Evolutionary conservation across 2,888 invertebrate genomes (phyloP).

Genomic region (Bellardia pandia): DNA sequence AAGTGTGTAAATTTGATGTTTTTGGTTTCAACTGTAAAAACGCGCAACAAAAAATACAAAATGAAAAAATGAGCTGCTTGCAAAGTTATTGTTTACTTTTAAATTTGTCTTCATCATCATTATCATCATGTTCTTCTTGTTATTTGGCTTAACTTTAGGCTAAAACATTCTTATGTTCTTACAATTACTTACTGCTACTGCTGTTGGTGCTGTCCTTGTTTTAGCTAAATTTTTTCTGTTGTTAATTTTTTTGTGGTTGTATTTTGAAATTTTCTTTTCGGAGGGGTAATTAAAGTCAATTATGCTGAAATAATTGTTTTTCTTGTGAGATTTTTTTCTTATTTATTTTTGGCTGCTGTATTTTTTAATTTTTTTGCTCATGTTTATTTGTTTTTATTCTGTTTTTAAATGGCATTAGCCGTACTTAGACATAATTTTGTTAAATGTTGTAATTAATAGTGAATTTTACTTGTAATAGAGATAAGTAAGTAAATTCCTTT

Average conservation of each 20-base stretch:
- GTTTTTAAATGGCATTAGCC: slow-evolving; percentile 1
- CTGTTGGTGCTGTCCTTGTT: slow-evolving; percentile 20
- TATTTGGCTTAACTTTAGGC: slow-evolving; percentile 47
- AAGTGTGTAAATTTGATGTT: slow-evolving; percentile 43
- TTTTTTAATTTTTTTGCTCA: slow-evolving; percentile 28
- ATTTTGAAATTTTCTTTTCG: slow-evolving; percentile 45
- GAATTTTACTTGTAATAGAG: background rate
- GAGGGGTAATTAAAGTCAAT: slow-evolving; percentile 82
- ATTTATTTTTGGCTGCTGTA: slow-evolving; percentile 37
- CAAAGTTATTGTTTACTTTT: slow-evolving; percentile 65
- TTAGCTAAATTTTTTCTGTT: slow-evolving; percentile 27
- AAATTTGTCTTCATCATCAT: slow-evolving; percentile 62
- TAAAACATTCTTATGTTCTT: slow-evolving; percentile 45
- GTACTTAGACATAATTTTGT: slow-evolving; percentile 13
- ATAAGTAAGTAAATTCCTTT: background rate
- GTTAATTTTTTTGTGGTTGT: slow-evolving; percentile 36
- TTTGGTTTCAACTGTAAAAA: slow-evolving; percentile 41
- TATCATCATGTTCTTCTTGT: slow-evolving; percentile 19
- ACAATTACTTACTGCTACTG: background rate
- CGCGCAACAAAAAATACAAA: background rate
- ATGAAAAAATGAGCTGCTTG: slow-evolving; percentile 26
- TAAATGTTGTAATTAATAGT: slow-evolving; percentile 18
- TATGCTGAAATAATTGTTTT: slow-evolving; percentile 81
- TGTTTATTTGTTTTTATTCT: slow-evolving; percentile 15
- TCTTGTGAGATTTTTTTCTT: slow-evolving; percentile 76